A percentile compares a stretch with the other conserved stretches of the same genome.
Conservation (phyloP, 1,140 invertebrate species). For the Drosophila sucinea region DNA sequence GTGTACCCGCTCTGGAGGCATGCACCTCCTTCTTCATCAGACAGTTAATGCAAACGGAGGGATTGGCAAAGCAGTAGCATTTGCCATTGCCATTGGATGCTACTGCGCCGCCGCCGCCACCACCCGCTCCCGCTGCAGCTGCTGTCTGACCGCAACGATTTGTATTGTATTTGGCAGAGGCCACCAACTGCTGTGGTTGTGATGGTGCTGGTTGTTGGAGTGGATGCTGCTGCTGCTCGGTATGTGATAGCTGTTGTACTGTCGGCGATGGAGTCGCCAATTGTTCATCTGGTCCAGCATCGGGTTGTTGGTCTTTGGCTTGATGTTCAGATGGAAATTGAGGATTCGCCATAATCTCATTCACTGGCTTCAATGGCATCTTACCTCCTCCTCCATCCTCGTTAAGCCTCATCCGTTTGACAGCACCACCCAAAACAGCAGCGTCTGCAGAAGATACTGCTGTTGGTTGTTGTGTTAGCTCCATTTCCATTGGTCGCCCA, state of each 20-base stretch:
- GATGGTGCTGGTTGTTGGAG: constrained; percentile 4
- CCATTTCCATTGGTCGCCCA: constrained; percentile 33
- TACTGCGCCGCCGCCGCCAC: constrained; percentile 5
- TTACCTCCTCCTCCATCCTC: constrained; percentile 49
- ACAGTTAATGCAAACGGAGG: constrained; percentile 87
- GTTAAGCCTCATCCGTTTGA: constrained; percentile 60
- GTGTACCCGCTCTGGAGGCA: constrained; percentile 94
- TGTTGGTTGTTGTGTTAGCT: neutral
- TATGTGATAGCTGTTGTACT: constrained; percentile 24
- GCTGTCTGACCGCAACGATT: constrained; percentile 38
- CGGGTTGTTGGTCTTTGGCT: constrained; percentile 4
- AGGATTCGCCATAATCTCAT: constrained; percentile 56
- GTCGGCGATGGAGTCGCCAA: neutral
- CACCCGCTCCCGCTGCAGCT: constrained; percentile 11
- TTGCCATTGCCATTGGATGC: constrained; percentile 39
- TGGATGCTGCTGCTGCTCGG: neutral
- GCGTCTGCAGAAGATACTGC: constrained; percentile 19
- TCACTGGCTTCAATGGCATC: constrained; percentile 79
- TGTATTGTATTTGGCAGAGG: constrained; percentile 60
- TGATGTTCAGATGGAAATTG: constrained; percentile 6
- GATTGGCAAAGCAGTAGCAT: constrained; percentile 87
- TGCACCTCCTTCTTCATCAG: constrained; percentile 85
- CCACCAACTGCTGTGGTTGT: constrained; percentile 11
- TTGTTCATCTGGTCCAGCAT: constrained; percentile 5
- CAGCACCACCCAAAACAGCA: constrained; percentile 41